These are phyloP conservation scores for Petrophora chlorosata DNA, from an alignment of 2,888 invertebrate genomes.

Conservation along the genomic window DNA sequence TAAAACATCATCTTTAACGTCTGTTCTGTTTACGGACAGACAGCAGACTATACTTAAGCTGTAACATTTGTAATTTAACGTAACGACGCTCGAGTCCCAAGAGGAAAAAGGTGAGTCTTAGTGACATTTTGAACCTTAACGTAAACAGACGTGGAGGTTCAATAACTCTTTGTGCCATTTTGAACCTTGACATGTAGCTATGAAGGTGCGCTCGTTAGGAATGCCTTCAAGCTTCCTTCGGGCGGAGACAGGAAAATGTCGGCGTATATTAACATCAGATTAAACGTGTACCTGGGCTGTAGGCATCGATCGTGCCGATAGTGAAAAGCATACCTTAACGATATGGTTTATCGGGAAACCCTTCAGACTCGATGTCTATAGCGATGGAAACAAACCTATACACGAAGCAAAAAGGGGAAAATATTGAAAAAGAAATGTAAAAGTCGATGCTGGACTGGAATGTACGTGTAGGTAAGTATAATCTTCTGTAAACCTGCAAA, in stretches of 20 bases:
- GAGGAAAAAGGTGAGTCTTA: slow-evolving; percentile 4
- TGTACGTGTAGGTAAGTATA: too few species aligned
- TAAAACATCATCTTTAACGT: too few species aligned
- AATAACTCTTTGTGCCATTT: slow-evolving; percentile 2
- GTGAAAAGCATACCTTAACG: neutral
- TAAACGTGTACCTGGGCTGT: too few species aligned
- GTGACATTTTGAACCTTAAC: slow-evolving; percentile 3
- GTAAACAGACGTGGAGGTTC: slow-evolving; percentile 1
- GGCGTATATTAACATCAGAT: neutral
- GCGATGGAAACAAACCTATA: too few species aligned
- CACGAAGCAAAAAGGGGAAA: too few species aligned
- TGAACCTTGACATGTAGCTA: neutral
- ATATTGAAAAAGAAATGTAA: too few species aligned
- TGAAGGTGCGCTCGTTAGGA: slow-evolving; percentile 5
- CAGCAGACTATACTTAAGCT: too few species aligned
- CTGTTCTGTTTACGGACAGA: too few species aligned
- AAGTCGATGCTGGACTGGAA: too few species aligned
- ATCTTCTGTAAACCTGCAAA: too few species aligned
- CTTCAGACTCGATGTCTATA: too few species aligned
- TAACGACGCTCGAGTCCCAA: neutral
- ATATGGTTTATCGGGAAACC: neutral
- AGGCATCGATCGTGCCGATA: too few species aligned
- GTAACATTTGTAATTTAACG: slow-evolving; percentile 9
- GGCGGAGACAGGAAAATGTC: neutral
- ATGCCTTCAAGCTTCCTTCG: neutral